These are phyloP conservation scores for Crocodylus rhombifer DNA, from an alignment of 2,797 vertebrate species.

Conservation along the genomic window DNA sequence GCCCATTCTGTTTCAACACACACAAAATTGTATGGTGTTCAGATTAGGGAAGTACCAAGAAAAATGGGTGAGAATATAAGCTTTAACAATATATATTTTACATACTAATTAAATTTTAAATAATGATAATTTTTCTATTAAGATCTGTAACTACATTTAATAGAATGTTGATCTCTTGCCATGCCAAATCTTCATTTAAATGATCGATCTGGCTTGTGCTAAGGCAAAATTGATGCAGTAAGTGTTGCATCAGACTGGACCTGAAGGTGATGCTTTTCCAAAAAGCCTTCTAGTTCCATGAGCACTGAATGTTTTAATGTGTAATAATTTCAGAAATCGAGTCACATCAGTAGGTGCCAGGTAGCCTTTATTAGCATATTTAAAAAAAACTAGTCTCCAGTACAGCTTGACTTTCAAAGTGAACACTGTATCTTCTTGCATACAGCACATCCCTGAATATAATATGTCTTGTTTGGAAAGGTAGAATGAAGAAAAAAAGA, in stretches of 20 bases:
- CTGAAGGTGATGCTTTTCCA: neutral
- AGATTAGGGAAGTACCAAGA: neutral
- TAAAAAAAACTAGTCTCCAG: neutral
- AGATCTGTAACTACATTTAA: neutral
- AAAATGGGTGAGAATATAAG: neutral
- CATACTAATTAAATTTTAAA: neutral
- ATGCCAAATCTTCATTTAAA: neutral
- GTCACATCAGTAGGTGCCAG: neutral
- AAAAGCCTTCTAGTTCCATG: neutral
- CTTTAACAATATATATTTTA: neutral
- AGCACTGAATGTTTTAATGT: neutral
- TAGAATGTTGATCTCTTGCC: neutral
- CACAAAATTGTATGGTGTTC: neutral
- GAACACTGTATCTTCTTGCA: no score
- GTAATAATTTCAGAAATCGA: neutral
- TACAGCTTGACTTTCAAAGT: neutral
- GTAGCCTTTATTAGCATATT: neutral
- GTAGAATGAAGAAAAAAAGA: no score
- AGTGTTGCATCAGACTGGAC: neutral
- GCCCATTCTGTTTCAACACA: no score
- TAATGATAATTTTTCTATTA: neutral
- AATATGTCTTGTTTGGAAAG: no score
- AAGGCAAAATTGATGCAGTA: neutral
- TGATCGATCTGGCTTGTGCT: neutral
- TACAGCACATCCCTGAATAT: no score